Conservation (phyloP, 2,797 vertebrate genomes). For the Ctenopoma kingsleyae region DNA sequence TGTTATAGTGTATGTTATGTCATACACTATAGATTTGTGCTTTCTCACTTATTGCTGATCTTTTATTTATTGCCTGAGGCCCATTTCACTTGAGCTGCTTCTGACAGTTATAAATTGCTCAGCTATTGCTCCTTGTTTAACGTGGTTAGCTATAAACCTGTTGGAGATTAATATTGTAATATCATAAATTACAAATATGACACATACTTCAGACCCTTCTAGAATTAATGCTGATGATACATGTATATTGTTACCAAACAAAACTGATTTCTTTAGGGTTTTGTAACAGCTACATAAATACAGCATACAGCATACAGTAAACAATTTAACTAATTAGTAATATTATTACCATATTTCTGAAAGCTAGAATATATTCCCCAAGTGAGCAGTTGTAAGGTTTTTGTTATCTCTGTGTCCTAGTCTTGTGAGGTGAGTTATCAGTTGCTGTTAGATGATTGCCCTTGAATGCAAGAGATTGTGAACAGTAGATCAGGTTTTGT, state of each 20-base stretch:
- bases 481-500: conserved; percentile 26
- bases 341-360: not conserved
- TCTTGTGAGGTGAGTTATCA: conserved; percentile 27
- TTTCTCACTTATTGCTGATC: conserved; percentile 71
- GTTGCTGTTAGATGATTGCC: conserved; percentile 26
- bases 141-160: conserved; percentile 75
- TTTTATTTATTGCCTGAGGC: conserved; percentile 85
- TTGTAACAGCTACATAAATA: not conserved
- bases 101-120: conserved; percentile 79
- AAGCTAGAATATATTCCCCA: not conserved
- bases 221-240: not conserved
- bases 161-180: conserved; percentile 77
- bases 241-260: not conserved
- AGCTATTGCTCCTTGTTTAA: conserved; percentile 81
- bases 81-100: conserved; percentile 80
- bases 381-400: not conserved
- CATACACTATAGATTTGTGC: conserved; percentile 72
- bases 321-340: not conserved
- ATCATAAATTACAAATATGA: conserved; percentile 71
- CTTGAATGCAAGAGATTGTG: conserved; percentile 46
- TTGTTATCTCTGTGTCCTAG: conserved; percentile 1
- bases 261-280: too few species aligned
- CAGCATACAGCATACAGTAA: not conserved
- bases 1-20: conserved; percentile 21
- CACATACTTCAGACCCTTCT: conserved; percentile 50